phyloP scores from a whole-genome alignment of 2,797 vertebrate genomes.

The Notolepis coatsorum region DNA sequence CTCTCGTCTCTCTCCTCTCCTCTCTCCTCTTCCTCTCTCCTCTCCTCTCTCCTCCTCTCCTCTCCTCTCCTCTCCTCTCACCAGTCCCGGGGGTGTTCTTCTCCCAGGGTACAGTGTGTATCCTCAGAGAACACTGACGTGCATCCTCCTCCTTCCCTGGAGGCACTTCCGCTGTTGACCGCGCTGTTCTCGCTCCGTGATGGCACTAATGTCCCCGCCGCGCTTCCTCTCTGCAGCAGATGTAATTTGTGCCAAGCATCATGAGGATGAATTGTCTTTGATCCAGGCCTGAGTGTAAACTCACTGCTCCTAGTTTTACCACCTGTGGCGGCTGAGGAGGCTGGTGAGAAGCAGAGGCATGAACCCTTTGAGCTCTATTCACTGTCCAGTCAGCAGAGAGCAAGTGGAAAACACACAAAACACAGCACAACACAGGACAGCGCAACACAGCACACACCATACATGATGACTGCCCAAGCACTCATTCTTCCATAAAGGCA shows the following conservation, averaged over 20 bases:
- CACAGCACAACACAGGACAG: no score
- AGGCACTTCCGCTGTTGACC: conserved; percentile 34
- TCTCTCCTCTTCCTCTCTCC: no score
- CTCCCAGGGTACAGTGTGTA: conserved; percentile 52
- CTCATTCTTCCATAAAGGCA: background rate
- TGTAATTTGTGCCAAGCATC: conserved; percentile 13
- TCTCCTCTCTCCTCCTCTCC: no score
- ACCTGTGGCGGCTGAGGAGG: background rate
- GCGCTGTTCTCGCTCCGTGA: conserved; percentile 20
- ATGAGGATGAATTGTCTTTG: conserved; percentile 25
- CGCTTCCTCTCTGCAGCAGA: conserved; percentile 17
- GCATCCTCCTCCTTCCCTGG: conserved; percentile 21
- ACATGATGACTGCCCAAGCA: no score
- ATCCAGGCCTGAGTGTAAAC: background rate
- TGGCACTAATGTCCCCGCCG: conserved; percentile 32
- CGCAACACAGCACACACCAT: background rate
- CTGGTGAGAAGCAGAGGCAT: background rate
- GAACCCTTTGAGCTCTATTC: background rate
- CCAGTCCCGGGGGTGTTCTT: conserved; percentile 34
- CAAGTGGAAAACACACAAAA: conserved; percentile 8
- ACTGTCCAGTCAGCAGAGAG: background rate
- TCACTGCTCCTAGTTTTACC: background rate
- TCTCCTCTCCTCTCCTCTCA: conserved; percentile 14
- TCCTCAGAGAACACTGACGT: conserved; percentile 48
- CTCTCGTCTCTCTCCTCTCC: no score